Evolutionary conservation across 2,113 vertebrate genomes (phyloP).

Genomic region (Poecilia latipinna): DNA sequence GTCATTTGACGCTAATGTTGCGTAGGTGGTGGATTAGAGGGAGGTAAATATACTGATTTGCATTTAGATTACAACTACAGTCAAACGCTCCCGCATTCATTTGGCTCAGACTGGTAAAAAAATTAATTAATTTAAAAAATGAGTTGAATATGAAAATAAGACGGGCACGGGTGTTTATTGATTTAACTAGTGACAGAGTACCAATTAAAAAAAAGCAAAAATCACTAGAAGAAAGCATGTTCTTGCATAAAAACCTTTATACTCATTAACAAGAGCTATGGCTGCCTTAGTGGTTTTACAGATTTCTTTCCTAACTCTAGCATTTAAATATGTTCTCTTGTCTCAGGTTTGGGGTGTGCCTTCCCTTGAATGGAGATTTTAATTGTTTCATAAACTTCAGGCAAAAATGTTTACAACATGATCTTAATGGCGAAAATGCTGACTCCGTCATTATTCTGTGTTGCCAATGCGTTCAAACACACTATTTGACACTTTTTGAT

Average conservation of each 20-base stretch:
- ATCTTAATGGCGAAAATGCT: background rate
- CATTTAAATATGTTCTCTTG: no score
- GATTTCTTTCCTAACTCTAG: no score
- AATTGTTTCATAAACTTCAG: background rate
- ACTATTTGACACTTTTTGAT: no score
- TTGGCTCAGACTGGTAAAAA: background rate
- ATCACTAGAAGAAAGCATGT: background rate
- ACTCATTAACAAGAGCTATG: no score
- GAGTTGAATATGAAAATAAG: background rate
- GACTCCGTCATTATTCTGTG: background rate
- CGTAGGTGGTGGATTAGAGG: no score
- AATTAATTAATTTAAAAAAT: background rate
- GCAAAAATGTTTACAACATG: background rate
- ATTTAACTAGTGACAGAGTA: background rate
- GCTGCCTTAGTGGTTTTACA: no score
- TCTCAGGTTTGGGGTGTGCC: no score
- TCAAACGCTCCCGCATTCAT: background rate
- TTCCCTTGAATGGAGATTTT: no score
- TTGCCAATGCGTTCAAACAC: background rate
- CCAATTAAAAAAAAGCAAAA: background rate
- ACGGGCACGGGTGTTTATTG: background rate
- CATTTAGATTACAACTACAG: background rate
- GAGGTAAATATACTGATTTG: background rate
- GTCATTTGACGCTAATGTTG: no score
- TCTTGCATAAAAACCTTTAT: no score